Evolutionary conservation across 2,888 invertebrate genomes (phyloP), one percentile per base, ranked within the genome.

Genomic region (Synanthedon andrenaeformis): DNA sequence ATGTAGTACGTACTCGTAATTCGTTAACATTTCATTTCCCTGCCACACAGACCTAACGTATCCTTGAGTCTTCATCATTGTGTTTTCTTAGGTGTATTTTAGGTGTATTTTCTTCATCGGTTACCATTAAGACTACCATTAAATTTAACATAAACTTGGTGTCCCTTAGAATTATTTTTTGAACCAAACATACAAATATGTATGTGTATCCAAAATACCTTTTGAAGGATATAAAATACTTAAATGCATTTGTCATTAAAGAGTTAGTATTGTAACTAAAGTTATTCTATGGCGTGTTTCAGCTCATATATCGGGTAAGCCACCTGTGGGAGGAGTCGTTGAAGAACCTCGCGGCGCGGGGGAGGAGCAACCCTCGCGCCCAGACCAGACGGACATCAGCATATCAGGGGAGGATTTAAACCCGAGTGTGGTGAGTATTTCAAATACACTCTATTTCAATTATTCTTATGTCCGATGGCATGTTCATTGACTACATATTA

Each of bases 331-430:
- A 58, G 75, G 70, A n/a, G 67, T 70, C 42, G 67, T 70, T 42
- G 74, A 71, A 51, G 69, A 72, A 42, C 64, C 69, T 50, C 77
- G 65, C 55, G 69, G 74, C 67, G 73, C 76, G 67, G 79, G 76
- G 68, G 80, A 76, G 63, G 75, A 78, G 45, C 65, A 63, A 56
- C 75, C 82, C 72, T 74, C 80, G 69, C 82, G 79, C 67, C 80
- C 82, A 42, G 83, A 82, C 52, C 74, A 72, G 62, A 74, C 77
- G 3, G 82, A 85, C 65, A 83, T 86, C 69, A 79, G 77, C 69
- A 76, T 86, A 72, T 77, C 82, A 14, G 79, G 79, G 23, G 85
- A 85, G 57, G 87, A 86, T 51, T 57, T 66, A 50, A 76, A 69
- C 57, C 71, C 76, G 42, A 64, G 76, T 52, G 69, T 77, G 59